Conservation (phyloP, 2,113 vertebrate species). For the Charadrius vociferus region DNA sequence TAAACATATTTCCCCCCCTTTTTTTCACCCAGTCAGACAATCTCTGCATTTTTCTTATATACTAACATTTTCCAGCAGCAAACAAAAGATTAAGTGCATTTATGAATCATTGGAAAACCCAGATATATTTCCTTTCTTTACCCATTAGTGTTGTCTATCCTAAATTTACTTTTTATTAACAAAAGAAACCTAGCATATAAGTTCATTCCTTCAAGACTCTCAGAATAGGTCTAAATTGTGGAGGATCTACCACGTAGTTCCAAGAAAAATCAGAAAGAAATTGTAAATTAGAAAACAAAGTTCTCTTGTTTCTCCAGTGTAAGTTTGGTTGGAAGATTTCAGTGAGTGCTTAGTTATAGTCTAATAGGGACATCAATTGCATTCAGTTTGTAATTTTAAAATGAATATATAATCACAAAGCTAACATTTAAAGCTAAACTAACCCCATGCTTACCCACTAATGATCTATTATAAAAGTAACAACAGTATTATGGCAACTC, state of each 20-base stretch:
- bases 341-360: background rate
- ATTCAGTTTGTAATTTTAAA: background rate
- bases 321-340: background rate
- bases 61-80: background rate
- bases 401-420: background rate
- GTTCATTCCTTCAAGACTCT: background rate
- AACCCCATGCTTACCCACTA: conserved; percentile 24
- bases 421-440: conserved; percentile 4
- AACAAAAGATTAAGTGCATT: background rate
- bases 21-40: background rate
- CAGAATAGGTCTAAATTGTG: background rate
- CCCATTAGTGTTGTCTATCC: background rate
- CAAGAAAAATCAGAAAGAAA: background rate
- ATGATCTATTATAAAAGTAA: conserved; percentile 35
- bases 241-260: background rate
- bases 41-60: background rate
- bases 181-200: background rate
- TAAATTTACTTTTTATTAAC: background rate
- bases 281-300: background rate
- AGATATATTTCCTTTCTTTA: background rate
- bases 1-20: background rate
- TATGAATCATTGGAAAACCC: background rate
- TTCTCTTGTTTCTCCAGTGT: background rate
- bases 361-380: background rate
- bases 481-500: conserved; percentile 3